Percentiles rank a stretch among this genome's conserved stretches.
These are phyloP conservation scores for Phortica okadai DNA, from an alignment of 2,888 invertebrate species.

Conservation along the genomic window DNA sequence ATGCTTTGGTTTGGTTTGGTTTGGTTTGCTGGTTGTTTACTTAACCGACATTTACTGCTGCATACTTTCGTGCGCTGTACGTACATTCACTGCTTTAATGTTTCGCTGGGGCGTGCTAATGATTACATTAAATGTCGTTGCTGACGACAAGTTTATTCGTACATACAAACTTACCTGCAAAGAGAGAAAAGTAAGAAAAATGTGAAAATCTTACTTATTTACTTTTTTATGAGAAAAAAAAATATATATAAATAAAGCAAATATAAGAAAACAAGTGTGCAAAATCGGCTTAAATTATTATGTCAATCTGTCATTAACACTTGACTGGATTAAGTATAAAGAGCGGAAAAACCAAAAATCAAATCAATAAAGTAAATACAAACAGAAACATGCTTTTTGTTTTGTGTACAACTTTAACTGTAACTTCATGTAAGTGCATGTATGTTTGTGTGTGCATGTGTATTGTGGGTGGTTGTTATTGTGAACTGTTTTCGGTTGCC, in stretches of 20 bases:
- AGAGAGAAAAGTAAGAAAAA: slow-evolving; percentile 21
- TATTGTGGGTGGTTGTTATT: too few species aligned
- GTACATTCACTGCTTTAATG: not conserved
- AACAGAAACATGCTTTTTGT: too few species aligned
- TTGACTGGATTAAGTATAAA: too few species aligned
- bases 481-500: too few species aligned
- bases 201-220: not conserved
- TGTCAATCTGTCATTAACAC: too few species aligned
- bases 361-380: too few species aligned
- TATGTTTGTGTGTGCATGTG: too few species aligned
- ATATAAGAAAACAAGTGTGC: not conserved
- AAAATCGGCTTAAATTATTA: too few species aligned
- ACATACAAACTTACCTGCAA: slow-evolving; percentile 33
- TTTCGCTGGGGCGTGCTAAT: slow-evolving; percentile 13
- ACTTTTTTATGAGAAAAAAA: not conserved
- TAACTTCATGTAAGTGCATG: too few species aligned
- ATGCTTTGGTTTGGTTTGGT: slow-evolving; percentile 56
- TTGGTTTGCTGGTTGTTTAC: slow-evolving; percentile 40
- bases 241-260: not conserved
- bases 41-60: slow-evolving; percentile 56
- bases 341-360: too few species aligned
- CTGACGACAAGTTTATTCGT: not conserved
- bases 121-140: slow-evolving; percentile 22
- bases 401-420: too few species aligned
- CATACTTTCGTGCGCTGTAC: slow-evolving; percentile 29